These are phyloP conservation scores for Orbicella faveolata DNA, from an alignment of 64 coral and sea anemone genomes.

Conservation along the genomic window DNA sequence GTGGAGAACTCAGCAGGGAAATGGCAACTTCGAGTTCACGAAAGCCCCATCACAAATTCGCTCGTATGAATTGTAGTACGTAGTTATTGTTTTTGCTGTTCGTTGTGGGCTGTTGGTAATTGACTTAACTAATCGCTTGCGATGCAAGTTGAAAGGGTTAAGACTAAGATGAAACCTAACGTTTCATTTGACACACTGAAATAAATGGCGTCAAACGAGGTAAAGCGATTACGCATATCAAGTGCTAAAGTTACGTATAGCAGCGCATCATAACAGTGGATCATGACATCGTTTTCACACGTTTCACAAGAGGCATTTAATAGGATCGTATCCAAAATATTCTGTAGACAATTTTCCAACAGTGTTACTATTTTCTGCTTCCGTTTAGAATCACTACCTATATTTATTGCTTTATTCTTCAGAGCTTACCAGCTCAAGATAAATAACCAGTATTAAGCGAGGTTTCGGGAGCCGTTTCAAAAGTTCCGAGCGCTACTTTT, in stretches of 20 bases:
- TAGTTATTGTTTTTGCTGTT: background rate
- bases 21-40: background rate
- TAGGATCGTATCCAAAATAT: background rate
- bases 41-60: background rate
- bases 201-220: conserved; percentile 1
- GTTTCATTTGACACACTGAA: background rate
- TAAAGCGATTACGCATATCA: background rate
- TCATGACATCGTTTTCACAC: background rate
- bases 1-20: background rate
- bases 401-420: background rate
- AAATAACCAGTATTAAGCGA: background rate
- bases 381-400: background rate
- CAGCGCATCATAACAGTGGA: background rate
- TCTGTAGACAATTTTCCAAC: background rate
- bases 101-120: background rate
- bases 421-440: background rate
- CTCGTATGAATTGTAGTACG: background rate
- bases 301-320: conserved; percentile 21
- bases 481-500: background rate
- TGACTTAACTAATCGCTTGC: background rate
- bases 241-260: background rate
- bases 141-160: background rate
- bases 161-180: background rate
- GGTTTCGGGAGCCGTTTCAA: background rate
- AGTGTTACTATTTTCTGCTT: background rate